Conservation (phyloP, 2,888 invertebrate species). For the Alcis repandata region DNA sequence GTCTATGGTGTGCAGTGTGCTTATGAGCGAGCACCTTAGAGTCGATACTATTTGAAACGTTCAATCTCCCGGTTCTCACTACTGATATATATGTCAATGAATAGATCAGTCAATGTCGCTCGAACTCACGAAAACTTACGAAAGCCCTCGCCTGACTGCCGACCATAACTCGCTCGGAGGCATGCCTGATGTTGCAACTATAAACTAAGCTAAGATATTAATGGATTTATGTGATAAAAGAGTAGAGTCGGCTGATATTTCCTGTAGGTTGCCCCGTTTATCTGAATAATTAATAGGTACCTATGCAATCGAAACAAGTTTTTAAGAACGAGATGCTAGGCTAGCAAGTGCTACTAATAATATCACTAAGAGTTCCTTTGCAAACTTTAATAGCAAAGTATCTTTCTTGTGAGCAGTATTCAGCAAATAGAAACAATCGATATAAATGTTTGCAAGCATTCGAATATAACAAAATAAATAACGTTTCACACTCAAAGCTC, state of each 20-base stretch:
- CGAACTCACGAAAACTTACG: slow-evolving; percentile 79
- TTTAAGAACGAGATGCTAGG: neutral
- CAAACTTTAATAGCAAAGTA: slow-evolving; percentile 19
- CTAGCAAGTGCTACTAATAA: neutral
- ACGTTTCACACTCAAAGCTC: too few species aligned
- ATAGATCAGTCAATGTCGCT: slow-evolving; percentile 74
- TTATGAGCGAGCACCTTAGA: too few species aligned
- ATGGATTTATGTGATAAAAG: slow-evolving; percentile 22
- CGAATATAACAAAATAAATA: too few species aligned
- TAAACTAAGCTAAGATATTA: slow-evolving; percentile 41
- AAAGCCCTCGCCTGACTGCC: slow-evolving; percentile 64
- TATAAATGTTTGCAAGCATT: too few species aligned
- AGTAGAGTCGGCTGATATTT: neutral
- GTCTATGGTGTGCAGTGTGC: too few species aligned
- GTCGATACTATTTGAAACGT: too few species aligned
- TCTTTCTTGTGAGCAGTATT: neutral
- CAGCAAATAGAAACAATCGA: too few species aligned
- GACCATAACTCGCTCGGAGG: slow-evolving; percentile 52
- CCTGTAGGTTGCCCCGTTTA: neutral
- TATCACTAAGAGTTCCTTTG: neutral
- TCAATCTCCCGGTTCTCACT: too few species aligned
- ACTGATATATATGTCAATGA: too few species aligned
- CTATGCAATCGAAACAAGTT: neutral
- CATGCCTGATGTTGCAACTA: slow-evolving; percentile 53
- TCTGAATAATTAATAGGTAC: too few species aligned